Conservation (phyloP, 2,888 invertebrate species). For the Orthosia gothica region DNA sequence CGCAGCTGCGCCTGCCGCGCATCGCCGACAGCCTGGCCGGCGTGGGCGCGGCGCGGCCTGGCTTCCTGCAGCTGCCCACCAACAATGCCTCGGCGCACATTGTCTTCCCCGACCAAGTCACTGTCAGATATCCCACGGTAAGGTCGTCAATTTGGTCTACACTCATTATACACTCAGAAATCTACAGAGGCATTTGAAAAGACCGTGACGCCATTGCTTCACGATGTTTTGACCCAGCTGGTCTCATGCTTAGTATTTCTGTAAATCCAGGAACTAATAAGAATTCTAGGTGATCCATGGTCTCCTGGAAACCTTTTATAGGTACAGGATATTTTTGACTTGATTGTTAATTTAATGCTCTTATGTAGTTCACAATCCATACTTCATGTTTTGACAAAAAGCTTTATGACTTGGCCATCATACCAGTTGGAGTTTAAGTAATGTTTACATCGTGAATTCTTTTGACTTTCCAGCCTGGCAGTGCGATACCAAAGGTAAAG, state of each 20-base stretch:
- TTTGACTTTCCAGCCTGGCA: constrained; percentile 93
- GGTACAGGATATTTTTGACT: too few species aligned
- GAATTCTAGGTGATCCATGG: too few species aligned
- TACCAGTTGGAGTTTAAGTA: too few species aligned
- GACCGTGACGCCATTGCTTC: too few species aligned
- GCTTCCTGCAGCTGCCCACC: constrained; percentile 84
- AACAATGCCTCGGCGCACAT: constrained; percentile 89
- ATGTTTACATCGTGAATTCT: not conserved
- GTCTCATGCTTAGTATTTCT: too few species aligned
- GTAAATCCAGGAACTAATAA: too few species aligned
- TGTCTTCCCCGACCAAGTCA: constrained; percentile 95
- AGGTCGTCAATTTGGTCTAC: constrained; percentile 60
- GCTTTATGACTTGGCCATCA: not conserved
- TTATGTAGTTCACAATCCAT: not conserved
- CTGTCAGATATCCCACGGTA: constrained; percentile 96
- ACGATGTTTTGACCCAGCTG: too few species aligned
- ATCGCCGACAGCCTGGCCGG: constrained; percentile 94
- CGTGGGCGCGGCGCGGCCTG: constrained; percentile 91
- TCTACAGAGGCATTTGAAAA: too few species aligned
- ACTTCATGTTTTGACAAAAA: not conserved
- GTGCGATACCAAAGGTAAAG: constrained; percentile 96
- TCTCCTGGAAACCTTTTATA: too few species aligned
- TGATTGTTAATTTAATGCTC: too few species aligned
- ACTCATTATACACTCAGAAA: too few species aligned
- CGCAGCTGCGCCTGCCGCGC: constrained; percentile 95